phyloP scores from a whole-genome alignment of 1,140 invertebrate genomes.

The Belonocnema kinseyi region DNA sequence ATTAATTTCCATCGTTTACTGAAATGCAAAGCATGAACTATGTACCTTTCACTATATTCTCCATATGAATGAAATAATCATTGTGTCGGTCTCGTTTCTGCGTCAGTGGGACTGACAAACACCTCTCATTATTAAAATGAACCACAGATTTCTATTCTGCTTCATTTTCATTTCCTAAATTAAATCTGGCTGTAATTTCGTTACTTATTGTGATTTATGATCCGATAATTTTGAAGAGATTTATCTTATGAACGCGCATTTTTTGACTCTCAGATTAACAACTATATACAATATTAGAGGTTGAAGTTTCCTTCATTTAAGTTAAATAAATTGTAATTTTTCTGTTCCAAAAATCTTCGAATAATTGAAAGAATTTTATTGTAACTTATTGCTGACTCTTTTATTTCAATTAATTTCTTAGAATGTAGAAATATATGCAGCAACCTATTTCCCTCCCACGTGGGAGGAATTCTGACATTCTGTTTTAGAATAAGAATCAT shows the following conservation, averaged over 20 bases:
- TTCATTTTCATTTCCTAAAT: not conserved
- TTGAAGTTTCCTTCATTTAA: not conserved
- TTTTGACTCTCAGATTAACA: too few relatives aligned
- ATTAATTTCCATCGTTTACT: conserved; percentile 30
- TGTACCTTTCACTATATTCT: conserved; percentile 24
- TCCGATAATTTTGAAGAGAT: too few relatives aligned
- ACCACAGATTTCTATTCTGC: not conserved
- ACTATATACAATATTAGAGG: not conserved
- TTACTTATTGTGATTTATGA: not conserved
- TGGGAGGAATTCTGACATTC: conserved; percentile 17
- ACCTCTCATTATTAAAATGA: conserved; percentile 6
- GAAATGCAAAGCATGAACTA: conserved; percentile 33
- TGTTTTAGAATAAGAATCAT: not conserved
- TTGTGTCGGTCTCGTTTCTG: not conserved
- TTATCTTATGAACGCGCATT: too few relatives aligned
- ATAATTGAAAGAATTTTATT: not conserved
- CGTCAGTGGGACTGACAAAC: not conserved
- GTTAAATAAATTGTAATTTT: not conserved
- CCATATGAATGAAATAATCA: not conserved
- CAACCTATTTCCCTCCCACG: conserved; percentile 21
- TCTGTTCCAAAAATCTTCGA: not conserved
- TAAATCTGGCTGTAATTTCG: not conserved
- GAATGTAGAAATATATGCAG: conserved; percentile 4
- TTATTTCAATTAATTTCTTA: conserved; percentile 3
- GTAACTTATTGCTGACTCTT: not conserved